A percentile compares a stretch with the other conserved stretches of the same genome.
phyloP scores from a whole-genome alignment of 2,797 vertebrate species.

The Sebastes flavidus region DNA sequence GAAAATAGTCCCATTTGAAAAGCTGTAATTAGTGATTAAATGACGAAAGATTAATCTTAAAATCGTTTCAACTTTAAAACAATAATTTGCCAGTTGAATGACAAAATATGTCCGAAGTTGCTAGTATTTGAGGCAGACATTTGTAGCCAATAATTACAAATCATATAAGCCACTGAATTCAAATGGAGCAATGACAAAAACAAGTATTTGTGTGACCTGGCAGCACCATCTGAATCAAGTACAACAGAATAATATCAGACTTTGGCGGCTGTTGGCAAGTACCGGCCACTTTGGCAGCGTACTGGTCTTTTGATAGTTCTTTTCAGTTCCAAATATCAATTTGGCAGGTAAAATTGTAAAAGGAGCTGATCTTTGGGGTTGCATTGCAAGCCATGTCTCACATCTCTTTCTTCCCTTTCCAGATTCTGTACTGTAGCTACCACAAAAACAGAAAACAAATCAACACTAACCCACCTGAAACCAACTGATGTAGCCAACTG shows the following conservation, averaged over 20 bases:
- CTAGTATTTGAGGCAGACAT: not conserved
- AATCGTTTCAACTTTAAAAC: not conserved
- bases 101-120: not conserved
- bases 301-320: not conserved
- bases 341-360: not conserved
- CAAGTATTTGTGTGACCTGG: not conserved
- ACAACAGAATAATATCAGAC: not conserved
- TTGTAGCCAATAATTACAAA: not conserved
- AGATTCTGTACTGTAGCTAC: not conserved
- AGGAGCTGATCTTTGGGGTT: not conserved
- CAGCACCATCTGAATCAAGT: not conserved
- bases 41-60: not conserved
- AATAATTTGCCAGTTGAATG: not conserved
- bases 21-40: not conserved
- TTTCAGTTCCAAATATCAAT: conserved; percentile 11
- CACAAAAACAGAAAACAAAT: not conserved
- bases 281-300: not conserved
- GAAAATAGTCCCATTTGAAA: not conserved
- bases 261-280: conserved; percentile 7
- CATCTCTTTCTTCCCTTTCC: not conserved
- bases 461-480: not conserved
- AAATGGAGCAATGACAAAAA: conserved; percentile 2
- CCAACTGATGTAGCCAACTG: not conserved
- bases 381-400: not conserved
- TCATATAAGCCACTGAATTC: not conserved